Percentiles rank a stretch among this genome's conserved stretches.
Evolutionary conservation across 1,140 invertebrate genomes (phyloP).

Genomic region (Probaryconus sp.): DNA sequence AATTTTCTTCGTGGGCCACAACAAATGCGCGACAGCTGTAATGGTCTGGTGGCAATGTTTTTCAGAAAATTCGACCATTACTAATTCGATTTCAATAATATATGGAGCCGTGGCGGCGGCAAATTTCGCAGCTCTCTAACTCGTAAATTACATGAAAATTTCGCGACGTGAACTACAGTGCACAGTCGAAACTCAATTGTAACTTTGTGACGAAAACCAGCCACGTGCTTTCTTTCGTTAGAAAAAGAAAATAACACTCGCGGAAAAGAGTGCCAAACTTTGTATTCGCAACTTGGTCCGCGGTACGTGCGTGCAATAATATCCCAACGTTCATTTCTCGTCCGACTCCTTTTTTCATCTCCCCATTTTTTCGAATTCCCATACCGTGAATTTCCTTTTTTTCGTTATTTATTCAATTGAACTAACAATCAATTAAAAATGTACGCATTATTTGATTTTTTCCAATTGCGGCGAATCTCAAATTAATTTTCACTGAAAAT

Average conservation of each 20-base stretch:
- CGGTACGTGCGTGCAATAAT: slow-evolving; percentile 55
- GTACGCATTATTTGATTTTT: no score
- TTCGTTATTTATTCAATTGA: no score
- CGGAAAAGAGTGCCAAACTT: slow-evolving; percentile 51
- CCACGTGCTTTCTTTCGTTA: slow-evolving; percentile 53
- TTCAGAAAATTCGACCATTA: slow-evolving; percentile 25
- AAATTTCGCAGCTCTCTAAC: slow-evolving; percentile 50
- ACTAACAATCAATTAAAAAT: no score
- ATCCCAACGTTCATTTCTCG: slow-evolving; percentile 20
- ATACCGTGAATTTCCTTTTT: no score
- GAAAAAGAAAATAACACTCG: slow-evolving; percentile 45
- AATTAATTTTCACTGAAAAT: no score
- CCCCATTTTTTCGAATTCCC: slow-evolving; percentile 19
- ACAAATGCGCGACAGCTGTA: slow-evolving; percentile 5
- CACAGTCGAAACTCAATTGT: slow-evolving; percentile 56
- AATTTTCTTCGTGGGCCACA: neutral
- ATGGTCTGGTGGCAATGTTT: slow-evolving; percentile 6
- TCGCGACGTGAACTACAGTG: slow-evolving; percentile 43
- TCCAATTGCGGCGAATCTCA: no score
- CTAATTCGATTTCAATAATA: slow-evolving; percentile 51
- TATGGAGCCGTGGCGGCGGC: slow-evolving; percentile 26
- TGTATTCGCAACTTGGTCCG: slow-evolving; percentile 38
- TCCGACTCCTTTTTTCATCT: no score
- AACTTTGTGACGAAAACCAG: slow-evolving; percentile 61
- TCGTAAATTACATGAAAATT: slow-evolving; percentile 61